Evolutionary conservation across 1,140 invertebrate genomes (phyloP), one percentile per base, ranked within the genome.

Genomic region (Drosophila funebris): DNA sequence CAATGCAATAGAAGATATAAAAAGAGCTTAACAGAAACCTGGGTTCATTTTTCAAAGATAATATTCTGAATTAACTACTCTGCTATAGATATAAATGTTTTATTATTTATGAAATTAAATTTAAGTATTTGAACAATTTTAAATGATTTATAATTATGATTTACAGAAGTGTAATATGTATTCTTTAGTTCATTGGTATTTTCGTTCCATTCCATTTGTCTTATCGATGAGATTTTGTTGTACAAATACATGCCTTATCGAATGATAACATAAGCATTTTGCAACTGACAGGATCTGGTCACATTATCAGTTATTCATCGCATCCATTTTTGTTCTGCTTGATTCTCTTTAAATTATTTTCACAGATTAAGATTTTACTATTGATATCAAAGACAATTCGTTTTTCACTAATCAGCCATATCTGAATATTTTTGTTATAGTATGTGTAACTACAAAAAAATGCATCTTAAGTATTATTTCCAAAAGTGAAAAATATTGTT

Each of bases 311-410:
- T 54, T 63, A 70, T 54, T 70, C 37, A 70, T 70, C 29, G 67
- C 67, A 63, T 70, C 60, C 58, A 70, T 70, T 70, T 70, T 54
- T 46, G 60, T 54, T 70, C 60, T 60, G 39, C 50, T 71, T 66
- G 27, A 11, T 56, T 71, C 33, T 8, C 29, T 56, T 71, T 50
- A 44, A 53, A 61, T 62, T 71, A 31, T 61, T 70, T 73, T 58
- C 62, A 91, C 81, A 69, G 92, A 92, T 91, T 92, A 93, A 76
- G 22, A 20, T 33, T 39, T 16, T 93, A 94, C 1, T 0, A 76
- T 62, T 62, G 3, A 46, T 63, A 41, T 6, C 0, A 11, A 14
- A 8, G 14, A 43, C 36, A 41, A 41, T 14, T 29, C 18, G 27
- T 43, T 16, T 14, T 0, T 20, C 16, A 39, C 4, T 22, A 9